Conservation (phyloP, 37 sponge, comb jelly and placozoan species). For the Spongilla lacustris region DNA sequence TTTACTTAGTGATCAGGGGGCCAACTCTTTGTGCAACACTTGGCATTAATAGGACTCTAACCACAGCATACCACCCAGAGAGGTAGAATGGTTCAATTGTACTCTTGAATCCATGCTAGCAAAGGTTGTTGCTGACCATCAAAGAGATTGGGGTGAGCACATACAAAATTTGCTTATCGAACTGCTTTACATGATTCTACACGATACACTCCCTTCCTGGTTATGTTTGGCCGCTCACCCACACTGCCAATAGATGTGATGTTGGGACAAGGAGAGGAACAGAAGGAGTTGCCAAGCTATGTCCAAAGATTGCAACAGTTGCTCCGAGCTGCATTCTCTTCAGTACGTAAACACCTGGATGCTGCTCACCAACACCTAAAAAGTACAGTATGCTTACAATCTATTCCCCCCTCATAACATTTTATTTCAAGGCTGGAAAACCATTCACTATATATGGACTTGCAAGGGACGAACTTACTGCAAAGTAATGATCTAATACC, state of each 20-base stretch:
- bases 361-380: no score
- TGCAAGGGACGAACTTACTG: no score
- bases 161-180: slow-evolving; percentile 18
- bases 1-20: slow-evolving; percentile 37
- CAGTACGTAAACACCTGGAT: no score
- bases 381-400: no score
- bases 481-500: no score
- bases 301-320: no score
- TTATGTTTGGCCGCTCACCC: slow-evolving; percentile 27
- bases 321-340: no score
- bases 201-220: slow-evolving; percentile 8
- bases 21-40: slow-evolving; percentile 16
- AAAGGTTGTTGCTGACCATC: slow-evolving; percentile 27
- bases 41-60: slow-evolving; percentile 4
- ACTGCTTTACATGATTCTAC: slow-evolving; percentile 38
- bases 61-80: slow-evolving; percentile 40
- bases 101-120: slow-evolving; percentile 33
- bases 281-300: no score
- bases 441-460: no score
- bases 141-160: slow-evolving; percentile 42
- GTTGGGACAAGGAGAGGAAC: no score
- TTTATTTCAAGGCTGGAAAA: no score
- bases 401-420: no score
- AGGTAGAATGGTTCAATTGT: slow-evolving; percentile 37
- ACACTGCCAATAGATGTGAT: slow-evolving; percentile 21